phyloP scores from a whole-genome alignment of 2,888 invertebrate species.

The Galeruca laticollis region DNA sequence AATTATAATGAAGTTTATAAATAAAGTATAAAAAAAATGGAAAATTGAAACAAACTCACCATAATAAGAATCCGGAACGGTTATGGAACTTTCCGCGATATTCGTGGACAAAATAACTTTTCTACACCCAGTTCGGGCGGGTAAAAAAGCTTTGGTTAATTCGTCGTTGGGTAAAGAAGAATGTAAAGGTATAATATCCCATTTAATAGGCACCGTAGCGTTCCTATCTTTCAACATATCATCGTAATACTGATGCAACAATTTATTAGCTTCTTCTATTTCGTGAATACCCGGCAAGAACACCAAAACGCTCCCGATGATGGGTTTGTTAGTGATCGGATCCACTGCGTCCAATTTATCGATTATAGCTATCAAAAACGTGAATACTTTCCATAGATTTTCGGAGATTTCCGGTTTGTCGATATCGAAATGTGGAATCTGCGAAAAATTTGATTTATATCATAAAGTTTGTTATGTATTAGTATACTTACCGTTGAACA shows the following conservation, averaged over 20 bases:
- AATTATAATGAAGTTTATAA: neutral
- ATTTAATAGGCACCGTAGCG: slow-evolving; percentile 46
- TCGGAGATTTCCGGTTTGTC: slow-evolving; percentile 68
- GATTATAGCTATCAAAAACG: slow-evolving; percentile 72
- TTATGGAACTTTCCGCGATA: slow-evolving; percentile 93
- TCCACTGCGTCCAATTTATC: slow-evolving; percentile 72
- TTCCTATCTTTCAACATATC: neutral
- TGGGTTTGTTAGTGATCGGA: slow-evolving; percentile 45
- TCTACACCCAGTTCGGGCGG: slow-evolving; percentile 74
- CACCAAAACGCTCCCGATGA: slow-evolving; percentile 79
- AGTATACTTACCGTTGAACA: neutral
- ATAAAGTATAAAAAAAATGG: no score
- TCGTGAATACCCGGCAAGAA: slow-evolving; percentile 92
- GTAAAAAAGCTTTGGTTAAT: slow-evolving; percentile 73
- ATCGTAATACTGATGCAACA: slow-evolving; percentile 52
- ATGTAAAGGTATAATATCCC: slow-evolving; percentile 69
- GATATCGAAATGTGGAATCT: slow-evolving; percentile 71
- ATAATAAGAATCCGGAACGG: slow-evolving; percentile 88
- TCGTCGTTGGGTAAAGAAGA: slow-evolving; percentile 78
- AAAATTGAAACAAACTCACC: slow-evolving; percentile 56
- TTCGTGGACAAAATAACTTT: slow-evolving; percentile 92
- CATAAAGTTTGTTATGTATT: neutral
- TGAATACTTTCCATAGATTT: slow-evolving; percentile 63
- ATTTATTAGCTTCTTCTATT: slow-evolving; percentile 78
- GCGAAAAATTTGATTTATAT: slow-evolving; percentile 57